Conservation (phyloP, 1,140 invertebrate species). For the Brachionus angularis region DNA sequence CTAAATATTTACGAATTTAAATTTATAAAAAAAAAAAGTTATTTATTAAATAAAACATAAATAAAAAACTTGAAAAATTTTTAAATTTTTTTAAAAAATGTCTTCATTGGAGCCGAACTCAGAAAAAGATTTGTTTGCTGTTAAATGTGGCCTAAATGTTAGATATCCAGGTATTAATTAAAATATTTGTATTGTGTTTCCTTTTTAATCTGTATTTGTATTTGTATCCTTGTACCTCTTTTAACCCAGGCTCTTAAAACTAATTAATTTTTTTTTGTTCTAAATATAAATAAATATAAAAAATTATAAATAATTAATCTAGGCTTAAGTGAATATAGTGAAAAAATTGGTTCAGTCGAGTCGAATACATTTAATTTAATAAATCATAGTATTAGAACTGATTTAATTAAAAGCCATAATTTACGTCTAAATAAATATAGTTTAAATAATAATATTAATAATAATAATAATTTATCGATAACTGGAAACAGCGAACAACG, state of each 20-base stretch:
- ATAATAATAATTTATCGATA: neutral
- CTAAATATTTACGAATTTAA: too few species aligned
- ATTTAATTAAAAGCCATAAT: conserved; percentile 11
- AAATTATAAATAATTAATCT: conserved; percentile 5
- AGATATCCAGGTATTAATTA: conserved; percentile 40
- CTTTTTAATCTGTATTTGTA: too few species aligned
- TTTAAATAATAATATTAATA: too few species aligned
- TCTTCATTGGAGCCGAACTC: conserved; percentile 9
- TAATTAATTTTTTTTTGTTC: neutral
- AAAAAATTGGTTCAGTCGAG: conserved; percentile 6
- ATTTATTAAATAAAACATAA: too few species aligned
- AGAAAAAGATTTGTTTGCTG: conserved; percentile 5
- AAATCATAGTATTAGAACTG: conserved; percentile 26
- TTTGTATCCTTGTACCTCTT: too few species aligned
- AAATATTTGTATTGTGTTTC: neutral
- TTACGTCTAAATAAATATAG: neutral
- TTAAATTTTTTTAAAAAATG: neutral
- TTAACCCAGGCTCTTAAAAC: too few species aligned
- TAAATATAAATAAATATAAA: conserved; percentile 1
- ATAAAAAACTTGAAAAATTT: neutral
- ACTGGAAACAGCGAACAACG: neutral
- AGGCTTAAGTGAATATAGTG: conserved; percentile 29
- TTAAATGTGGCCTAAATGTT: conserved; percentile 23
- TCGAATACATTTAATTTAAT: neutral
- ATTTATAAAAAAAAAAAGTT: too few species aligned